These are phyloP conservation scores for Leuciscus idus DNA, from an alignment of 2,113 vertebrate genomes.

Conservation along the genomic window DNA sequence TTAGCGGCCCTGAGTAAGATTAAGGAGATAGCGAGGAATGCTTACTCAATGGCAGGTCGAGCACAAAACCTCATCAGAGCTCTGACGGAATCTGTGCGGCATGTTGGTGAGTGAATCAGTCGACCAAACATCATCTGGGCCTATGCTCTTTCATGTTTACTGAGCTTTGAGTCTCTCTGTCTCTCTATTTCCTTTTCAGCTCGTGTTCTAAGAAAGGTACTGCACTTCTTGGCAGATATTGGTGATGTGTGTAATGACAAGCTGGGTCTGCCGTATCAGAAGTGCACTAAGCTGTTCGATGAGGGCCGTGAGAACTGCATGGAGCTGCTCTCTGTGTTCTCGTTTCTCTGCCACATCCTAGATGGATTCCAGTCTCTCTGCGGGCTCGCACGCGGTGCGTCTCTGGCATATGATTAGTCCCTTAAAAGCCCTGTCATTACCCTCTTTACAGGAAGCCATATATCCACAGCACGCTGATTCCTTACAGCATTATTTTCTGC, in stretches of 20 bases:
- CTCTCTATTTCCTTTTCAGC: slow-evolving; percentile 69
- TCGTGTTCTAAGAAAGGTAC: slow-evolving; percentile 77
- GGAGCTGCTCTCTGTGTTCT: slow-evolving; percentile 66
- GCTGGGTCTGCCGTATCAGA: slow-evolving; percentile 78
- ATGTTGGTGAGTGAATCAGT: slow-evolving; percentile 76
- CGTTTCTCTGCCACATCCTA: slow-evolving; percentile 80
- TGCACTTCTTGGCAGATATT: slow-evolving; percentile 79
- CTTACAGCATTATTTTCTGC: slow-evolving; percentile 31
- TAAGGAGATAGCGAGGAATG: slow-evolving; percentile 78
- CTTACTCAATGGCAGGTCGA: slow-evolving; percentile 71
- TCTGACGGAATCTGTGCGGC: slow-evolving; percentile 76
- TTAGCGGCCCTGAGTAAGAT: slow-evolving; percentile 74
- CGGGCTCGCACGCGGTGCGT: slow-evolving; percentile 69
- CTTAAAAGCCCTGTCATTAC: slow-evolving; percentile 37
- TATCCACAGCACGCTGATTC: slow-evolving; percentile 1
- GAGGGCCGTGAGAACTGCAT: slow-evolving; percentile 74
- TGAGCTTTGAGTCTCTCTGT: slow-evolving; percentile 12
- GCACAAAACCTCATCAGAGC: slow-evolving; percentile 77
- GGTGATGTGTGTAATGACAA: slow-evolving; percentile 80
- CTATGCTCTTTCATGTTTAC: background rate
- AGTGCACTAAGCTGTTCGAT: slow-evolving; percentile 76
- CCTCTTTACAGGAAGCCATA: slow-evolving; percentile 34
- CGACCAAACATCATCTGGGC: background rate
- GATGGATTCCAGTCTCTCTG: slow-evolving; percentile 80
- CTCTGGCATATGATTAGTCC: slow-evolving; percentile 42